Percentiles rank a stretch among this genome's conserved stretches.
Evolutionary conservation across 2,888 invertebrate species (phyloP).

Genomic region (Athalia cordata): DNA sequence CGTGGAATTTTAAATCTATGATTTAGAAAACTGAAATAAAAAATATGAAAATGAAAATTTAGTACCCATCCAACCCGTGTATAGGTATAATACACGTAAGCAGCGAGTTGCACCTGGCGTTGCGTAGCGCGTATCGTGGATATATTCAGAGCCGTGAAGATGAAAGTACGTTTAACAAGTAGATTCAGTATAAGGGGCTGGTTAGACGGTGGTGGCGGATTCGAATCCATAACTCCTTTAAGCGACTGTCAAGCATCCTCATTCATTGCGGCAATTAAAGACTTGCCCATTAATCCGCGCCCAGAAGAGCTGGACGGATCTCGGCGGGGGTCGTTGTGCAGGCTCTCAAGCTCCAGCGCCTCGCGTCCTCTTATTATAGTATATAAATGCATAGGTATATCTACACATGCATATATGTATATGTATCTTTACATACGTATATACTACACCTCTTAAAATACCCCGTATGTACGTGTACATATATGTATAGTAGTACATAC

Average conservation of each 20-base stretch:
- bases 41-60: too few relatives aligned
- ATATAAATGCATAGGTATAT: too few relatives aligned
- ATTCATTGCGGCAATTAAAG: slow-evolving; percentile 55
- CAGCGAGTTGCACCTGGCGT: too few relatives aligned
- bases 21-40: too few relatives aligned
- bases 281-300: slow-evolving; percentile 55
- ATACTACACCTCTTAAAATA: too few relatives aligned
- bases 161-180: slow-evolving; percentile 17
- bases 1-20: too few relatives aligned
- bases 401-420: too few relatives aligned
- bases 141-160: background rate
- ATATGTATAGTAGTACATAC: background rate
- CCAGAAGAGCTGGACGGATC: slow-evolving; percentile 52
- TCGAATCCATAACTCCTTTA: slow-evolving; percentile 49
- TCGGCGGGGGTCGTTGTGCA: slow-evolving; percentile 48
- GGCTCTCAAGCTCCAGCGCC: slow-evolving; percentile 1
- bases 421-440: too few relatives aligned
- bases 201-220: slow-evolving; percentile 21
- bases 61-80: too few relatives aligned
- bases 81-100: too few relatives aligned
- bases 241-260: slow-evolving; percentile 44
- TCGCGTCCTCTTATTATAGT: slow-evolving; percentile 34
- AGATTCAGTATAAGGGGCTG: slow-evolving; percentile 9
- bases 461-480: too few relatives aligned
- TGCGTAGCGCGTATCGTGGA: background rate